Evolutionary conservation across 2,113 vertebrate genomes (phyloP).

Genomic region (Nestor notabilis): DNA sequence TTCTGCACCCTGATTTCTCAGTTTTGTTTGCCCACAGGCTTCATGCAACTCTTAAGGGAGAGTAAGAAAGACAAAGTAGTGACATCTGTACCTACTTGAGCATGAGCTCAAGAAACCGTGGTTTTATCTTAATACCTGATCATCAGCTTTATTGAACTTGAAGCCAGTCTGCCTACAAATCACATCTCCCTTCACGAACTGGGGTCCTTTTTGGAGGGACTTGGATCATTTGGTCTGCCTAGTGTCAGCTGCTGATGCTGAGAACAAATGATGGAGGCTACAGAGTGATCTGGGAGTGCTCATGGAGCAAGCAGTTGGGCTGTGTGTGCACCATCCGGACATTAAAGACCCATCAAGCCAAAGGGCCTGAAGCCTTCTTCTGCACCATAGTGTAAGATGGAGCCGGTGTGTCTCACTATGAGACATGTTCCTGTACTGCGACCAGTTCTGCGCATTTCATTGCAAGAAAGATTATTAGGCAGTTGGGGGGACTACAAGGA

Average conservation of each 20-base stretch:
- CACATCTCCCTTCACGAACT: neutral
- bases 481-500: neutral
- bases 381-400: neutral
- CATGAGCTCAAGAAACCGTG: neutral
- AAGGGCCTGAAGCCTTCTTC: neutral
- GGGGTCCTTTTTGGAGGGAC: neutral
- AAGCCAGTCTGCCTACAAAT: neutral
- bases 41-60: neutral
- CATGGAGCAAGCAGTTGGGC: rapidly evolving
- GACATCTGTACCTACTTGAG: neutral
- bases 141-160: neutral
- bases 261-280: neutral
- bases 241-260: neutral
- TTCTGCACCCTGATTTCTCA: neutral
- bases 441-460: neutral
- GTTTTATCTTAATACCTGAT: neutral
- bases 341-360: neutral
- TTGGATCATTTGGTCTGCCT: neutral
- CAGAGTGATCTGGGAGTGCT: neutral
- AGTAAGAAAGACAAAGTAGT: neutral
- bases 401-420: neutral
- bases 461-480: neutral
- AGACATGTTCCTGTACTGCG: rapidly evolving
- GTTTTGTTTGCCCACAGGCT: neutral
- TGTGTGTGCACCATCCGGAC: neutral